These are phyloP conservation scores for Cercopithecus hamlyni DNA, from an alignment of 2,797 vertebrate species.

Conservation along the genomic window DNA sequence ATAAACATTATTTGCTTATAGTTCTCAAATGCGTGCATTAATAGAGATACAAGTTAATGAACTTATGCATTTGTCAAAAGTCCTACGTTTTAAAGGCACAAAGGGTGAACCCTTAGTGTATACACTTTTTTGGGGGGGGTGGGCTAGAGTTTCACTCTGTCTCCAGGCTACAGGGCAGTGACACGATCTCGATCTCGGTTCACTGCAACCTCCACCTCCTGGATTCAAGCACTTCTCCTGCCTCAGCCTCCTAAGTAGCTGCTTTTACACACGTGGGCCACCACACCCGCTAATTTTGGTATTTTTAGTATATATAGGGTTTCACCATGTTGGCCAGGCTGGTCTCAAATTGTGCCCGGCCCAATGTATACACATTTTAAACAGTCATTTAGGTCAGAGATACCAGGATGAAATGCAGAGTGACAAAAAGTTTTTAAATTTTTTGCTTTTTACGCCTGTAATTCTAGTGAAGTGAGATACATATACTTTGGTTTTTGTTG, in stretches of 20 bases:
- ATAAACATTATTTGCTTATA: not conserved
- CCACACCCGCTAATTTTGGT: too few species aligned
- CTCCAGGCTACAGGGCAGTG: too few species aligned
- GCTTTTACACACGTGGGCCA: too few species aligned
- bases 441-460: not conserved
- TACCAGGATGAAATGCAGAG: not conserved
- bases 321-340: not conserved
- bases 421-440: not conserved
- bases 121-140: not conserved
- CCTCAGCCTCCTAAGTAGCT: too few species aligned
- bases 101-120: not conserved
- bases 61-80: slow-evolving; percentile 6
- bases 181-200: too few species aligned
- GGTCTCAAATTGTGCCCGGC: not conserved
- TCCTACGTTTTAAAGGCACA: not conserved
- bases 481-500: not conserved
- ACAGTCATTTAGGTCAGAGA: not conserved
- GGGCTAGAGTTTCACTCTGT: not conserved
- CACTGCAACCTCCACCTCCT: too few species aligned
- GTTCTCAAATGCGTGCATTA: not conserved
- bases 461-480: slow-evolving; percentile 1
- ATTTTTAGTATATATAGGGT: too few species aligned
- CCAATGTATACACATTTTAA: not conserved
- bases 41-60: not conserved
- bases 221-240: too few species aligned